Base-by-base conservation (phyloP, 2,797 vertebrate species). In the Enteromius fasciolatus region DNA sequence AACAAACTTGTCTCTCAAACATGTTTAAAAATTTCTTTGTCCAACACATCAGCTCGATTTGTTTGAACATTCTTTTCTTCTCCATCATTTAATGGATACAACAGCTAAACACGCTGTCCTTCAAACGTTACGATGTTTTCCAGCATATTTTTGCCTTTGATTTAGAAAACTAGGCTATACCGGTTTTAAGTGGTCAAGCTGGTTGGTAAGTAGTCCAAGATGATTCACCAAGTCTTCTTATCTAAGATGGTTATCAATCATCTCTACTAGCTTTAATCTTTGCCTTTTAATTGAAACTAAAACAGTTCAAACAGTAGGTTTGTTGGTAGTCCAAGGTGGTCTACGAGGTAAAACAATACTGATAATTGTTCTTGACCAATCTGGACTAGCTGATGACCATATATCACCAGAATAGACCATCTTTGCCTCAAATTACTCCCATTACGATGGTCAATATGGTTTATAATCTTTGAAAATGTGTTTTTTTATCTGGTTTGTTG, bases 1-100 rank as follows among this genome's bases (percentile, higher is more conserved):
- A 81, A 52, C n/a, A 80, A 72, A 72, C 39, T 57, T 72, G 33
- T 80, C 78, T 70, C 23, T 61, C 52, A 72, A 80, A 70, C 5
- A 8, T 48, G 12, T 70, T 79, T 79, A 20, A 25, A 25, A 20
- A 75, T 59, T 20, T 39, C 66, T 23, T 67, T 57, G 18, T 52
- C 20, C 11, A 15, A 74, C 28, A 81, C 25, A 36, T 64, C 5
- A 14, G 68, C 73, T 73, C 64, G 46, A 52, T 81, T 63, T 46
- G 54, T 48, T 72, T 50, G 18, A 66, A 78, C 44, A 81, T 74
- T 64, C 28, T 25, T 72, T 46, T 46, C 54, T 78, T 39, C 39
- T 64, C 25, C 25, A 33, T 72, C 20, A 48, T 36, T 73, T 50
- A 25, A n/a, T 20, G 57, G 6, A 57, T 36, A 41, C 39, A n/a